Evolutionary conservation across 2,113 vertebrate genomes (phyloP), one percentile per base, ranked within the genome.

Genomic region (Thunnus thynnus): DNA sequence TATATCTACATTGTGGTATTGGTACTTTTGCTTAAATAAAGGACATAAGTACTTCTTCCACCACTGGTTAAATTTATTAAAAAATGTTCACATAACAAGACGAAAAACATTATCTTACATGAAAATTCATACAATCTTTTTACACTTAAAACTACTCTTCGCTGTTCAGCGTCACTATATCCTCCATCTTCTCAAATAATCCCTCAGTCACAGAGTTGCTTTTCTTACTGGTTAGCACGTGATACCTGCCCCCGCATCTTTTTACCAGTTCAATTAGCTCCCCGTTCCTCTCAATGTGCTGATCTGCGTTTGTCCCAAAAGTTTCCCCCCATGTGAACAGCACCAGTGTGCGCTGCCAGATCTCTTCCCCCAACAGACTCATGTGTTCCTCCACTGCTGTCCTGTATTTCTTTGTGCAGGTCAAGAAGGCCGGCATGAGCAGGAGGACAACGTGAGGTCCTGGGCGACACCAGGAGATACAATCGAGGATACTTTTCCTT

Each of bases 261-360:
- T 88, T 87, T 0, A 94, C 71, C 0, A 95, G 92, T 78, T 69
- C 70, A 64, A 27, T 69, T 13, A 94, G 89, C 9, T 95, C 92
- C 7, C 85, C 63, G 22, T 89, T 93, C 80, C 94, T 92, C 61
- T 91, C 85, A 32, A 95, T 82, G 71, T 94, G 94, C 88, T 95
- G 94, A 72, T 93, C 88, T 0, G 70, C 51, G 12, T 91, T 92
- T 77, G 92, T 93, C 4, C 92, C 93, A 47, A 95, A 81, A 58
- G 82, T 83, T 18, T 95, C 94, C 36, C 88, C 93, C 93, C 94
- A 94, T 0, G 94, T 95, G 66, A 95, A 80, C 47, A 95, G 46
- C 85, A 94, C 77, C 76, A 95, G 57, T 0, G 92, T 60, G 51
- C 82, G 89, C 0, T 20, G 64, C 95, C 95, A 95, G 0, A 81